Evolutionary conservation across 2,113 vertebrate species (phyloP).

Genomic region (Elaphurus davidianus): DNA sequence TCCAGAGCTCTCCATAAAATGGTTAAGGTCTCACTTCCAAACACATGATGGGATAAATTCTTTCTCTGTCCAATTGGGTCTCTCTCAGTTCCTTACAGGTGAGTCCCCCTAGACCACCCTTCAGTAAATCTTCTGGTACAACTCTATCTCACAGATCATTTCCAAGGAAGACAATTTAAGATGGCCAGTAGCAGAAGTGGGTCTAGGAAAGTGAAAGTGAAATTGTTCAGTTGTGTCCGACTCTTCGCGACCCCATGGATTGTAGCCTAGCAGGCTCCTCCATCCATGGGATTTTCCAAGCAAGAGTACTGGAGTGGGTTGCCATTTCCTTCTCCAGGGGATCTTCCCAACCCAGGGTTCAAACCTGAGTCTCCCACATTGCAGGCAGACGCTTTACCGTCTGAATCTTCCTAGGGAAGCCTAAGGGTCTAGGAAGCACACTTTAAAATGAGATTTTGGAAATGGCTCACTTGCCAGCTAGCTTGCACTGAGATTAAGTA

Average conservation of each 20-base stretch:
- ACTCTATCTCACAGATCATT: background rate
- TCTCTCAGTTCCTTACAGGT: background rate
- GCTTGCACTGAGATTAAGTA: background rate
- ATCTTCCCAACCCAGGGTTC: background rate
- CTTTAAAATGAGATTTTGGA: background rate
- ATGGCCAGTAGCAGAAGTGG: background rate
- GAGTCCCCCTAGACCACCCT: background rate
- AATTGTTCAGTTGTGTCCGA: fast-evolving
- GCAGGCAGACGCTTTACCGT: background rate
- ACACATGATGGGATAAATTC: background rate
- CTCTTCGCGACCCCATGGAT: background rate
- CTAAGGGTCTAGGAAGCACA: background rate
- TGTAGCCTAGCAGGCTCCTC: background rate
- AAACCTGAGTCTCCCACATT: fast-evolving
- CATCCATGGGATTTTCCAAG: background rate
- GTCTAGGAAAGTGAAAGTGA: background rate
- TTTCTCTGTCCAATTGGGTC: background rate
- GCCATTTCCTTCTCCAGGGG: background rate
- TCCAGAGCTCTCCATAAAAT: background rate
- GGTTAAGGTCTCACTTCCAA: background rate
- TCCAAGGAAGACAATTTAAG: background rate
- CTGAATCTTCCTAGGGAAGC: background rate
- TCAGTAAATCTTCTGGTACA: background rate
- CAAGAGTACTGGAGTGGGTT: background rate
- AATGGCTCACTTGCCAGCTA: background rate